Evolutionary conservation across 2,113 vertebrate genomes (phyloP).

Genomic region (Salminus brasiliensis): DNA sequence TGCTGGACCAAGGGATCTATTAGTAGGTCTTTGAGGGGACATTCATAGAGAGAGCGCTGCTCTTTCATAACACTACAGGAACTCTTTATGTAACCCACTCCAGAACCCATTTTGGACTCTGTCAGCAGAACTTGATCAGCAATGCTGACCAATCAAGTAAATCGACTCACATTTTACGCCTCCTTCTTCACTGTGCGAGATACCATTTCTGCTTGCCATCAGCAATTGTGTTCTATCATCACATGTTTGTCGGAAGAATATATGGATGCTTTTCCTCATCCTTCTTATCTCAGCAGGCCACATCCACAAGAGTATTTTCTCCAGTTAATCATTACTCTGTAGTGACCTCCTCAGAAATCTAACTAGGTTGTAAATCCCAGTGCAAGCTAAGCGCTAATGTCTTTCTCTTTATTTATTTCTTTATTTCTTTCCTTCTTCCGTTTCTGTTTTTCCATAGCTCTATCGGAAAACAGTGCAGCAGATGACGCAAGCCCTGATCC

Average conservation of each 20-base stretch:
- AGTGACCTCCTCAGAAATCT: constrained; percentile 4
- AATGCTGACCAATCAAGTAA: constrained; percentile 14
- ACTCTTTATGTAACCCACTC: constrained; percentile 26
- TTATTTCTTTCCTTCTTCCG: background rate
- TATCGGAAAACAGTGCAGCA: constrained; percentile 87
- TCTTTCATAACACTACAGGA: constrained; percentile 24
- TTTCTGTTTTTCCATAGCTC: constrained; percentile 68
- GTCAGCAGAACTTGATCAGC: background rate
- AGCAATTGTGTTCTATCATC: background rate
- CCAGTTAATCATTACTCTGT: background rate
- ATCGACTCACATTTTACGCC: background rate
- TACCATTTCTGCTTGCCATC: background rate
- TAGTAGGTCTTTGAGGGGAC: constrained; percentile 19
- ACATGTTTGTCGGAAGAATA: constrained; percentile 10
- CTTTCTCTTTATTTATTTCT: background rate
- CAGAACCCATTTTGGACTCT: background rate
- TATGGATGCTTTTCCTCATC: background rate
- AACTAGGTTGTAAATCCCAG: background rate
- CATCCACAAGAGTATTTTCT: background rate
- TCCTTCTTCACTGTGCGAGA: background rate
- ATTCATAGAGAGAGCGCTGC: background rate
- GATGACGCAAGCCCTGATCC: constrained; percentile 85
- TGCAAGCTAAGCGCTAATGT: background rate
- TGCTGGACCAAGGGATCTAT: constrained; percentile 4
- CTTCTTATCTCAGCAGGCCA: constrained; percentile 20